A percentile compares a stretch with the other conserved stretches of the same genome.
These are phyloP conservation scores for Chauna torquata DNA, from an alignment of 2,113 vertebrate species.

Conservation along the genomic window DNA sequence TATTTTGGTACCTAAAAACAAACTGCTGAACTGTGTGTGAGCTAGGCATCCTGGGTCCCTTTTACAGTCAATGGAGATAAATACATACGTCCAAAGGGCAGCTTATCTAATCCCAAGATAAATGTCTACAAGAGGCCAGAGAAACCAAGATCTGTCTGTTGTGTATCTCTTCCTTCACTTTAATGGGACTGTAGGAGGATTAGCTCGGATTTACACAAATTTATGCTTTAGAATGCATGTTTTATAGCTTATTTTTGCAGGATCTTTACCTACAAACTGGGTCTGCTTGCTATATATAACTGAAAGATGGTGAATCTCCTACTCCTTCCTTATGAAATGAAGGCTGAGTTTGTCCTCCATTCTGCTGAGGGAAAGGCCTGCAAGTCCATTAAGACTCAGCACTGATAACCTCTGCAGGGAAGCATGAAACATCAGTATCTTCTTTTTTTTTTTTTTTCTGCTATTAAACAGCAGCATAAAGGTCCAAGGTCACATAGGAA, in stretches of 20 bases:
- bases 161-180: background rate
- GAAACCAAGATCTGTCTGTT: background rate
- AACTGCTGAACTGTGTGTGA: background rate
- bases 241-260: background rate
- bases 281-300: background rate
- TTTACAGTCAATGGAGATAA: background rate
- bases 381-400: background rate
- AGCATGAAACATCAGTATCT: background rate
- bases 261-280: background rate
- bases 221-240: background rate
- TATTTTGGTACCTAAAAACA: background rate
- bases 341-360: background rate
- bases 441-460: background rate
- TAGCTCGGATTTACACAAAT: background rate
- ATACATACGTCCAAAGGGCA: background rate
- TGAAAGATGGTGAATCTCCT: background rate
- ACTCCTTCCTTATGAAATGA: background rate
- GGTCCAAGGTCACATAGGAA: background rate
- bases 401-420: background rate
- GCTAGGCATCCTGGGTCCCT: background rate
- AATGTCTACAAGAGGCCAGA: background rate
- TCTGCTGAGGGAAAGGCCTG: background rate
- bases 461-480: background rate
- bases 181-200: background rate
- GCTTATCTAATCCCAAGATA: background rate